Conservation (phyloP, 2,113 vertebrate species). For the Cathartes aura region DNA sequence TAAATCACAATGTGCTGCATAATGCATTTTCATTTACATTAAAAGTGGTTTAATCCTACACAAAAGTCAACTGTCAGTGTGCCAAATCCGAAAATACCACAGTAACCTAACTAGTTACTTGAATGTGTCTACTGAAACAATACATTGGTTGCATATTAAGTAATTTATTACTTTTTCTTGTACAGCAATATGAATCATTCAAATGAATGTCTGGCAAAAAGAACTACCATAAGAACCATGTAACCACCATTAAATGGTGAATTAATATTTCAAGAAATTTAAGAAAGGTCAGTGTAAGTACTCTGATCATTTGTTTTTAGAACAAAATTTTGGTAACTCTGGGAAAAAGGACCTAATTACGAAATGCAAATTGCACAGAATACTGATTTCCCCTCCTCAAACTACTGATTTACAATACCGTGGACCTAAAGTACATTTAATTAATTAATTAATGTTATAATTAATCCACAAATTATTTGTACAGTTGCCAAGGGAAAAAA, state of each 20-base stretch:
- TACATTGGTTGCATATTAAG: background rate
- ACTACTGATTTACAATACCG: constrained; percentile 27
- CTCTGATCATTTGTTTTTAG: background rate
- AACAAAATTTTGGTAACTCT: background rate
- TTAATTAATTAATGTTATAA: constrained; percentile 26
- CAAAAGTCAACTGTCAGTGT: background rate
- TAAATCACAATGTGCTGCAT: background rate
- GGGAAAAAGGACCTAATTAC: constrained; percentile 23
- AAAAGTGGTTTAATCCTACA: background rate
- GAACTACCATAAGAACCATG: background rate
- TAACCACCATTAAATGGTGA: background rate
- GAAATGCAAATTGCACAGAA: constrained; percentile 25
- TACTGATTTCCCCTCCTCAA: background rate
- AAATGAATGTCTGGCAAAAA: background rate
- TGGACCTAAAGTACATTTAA: background rate
- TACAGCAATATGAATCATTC: background rate
- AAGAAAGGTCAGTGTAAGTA: background rate
- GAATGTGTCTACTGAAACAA: background rate
- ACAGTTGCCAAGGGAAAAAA: constrained; percentile 1
- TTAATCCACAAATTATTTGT: constrained; percentile 45
- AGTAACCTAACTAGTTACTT: background rate
- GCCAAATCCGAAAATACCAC: background rate
- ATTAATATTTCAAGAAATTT: background rate
- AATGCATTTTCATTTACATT: background rate
- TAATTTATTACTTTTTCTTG: constrained; percentile 1